Conservation (phyloP, 2,888 invertebrate genomes). For the Masnerella sp. region DNA sequence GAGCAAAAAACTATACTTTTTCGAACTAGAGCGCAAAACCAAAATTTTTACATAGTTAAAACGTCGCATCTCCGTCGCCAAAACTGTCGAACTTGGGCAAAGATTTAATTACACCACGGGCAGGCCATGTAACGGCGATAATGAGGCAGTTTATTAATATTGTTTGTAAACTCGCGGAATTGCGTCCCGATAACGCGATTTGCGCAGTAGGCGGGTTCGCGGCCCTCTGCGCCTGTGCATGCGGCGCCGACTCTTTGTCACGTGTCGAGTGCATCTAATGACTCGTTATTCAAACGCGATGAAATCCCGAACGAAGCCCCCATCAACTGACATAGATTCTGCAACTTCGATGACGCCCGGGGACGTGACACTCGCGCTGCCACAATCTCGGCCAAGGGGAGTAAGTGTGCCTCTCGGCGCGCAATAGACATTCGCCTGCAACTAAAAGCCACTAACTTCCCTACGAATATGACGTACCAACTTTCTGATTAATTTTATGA, state of each 20-base stretch:
- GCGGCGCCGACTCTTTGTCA: conserved; percentile 20
- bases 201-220: not conserved
- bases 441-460: conserved; percentile 35
- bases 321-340: conserved; percentile 46
- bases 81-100: conserved; percentile 7
- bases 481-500: conserved; percentile 29
- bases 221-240: not conserved
- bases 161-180: conserved; percentile 37
- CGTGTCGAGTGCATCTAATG: conserved; percentile 30
- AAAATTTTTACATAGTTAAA: no score
- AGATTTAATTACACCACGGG: conserved; percentile 23
- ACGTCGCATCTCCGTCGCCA: no score
- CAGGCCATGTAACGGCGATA: not conserved
- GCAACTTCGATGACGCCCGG: conserved; percentile 43
- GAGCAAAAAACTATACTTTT: no score
- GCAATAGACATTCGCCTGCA: conserved; percentile 14
- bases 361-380: conserved; percentile 38
- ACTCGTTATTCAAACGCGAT: conserved; percentile 52
- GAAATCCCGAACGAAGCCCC: conserved; percentile 31
- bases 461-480: conserved; percentile 23
- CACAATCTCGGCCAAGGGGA: conserved; percentile 33
- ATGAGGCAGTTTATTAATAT: conserved; percentile 29
- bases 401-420: conserved; percentile 16
- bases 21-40: no score
- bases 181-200: conserved; percentile 38